A percentile compares a stretch with the other conserved stretches of the same genome.
These are phyloP conservation scores for Alauda arvensis DNA, from an alignment of 2,797 vertebrate genomes.

Conservation along the genomic window DNA sequence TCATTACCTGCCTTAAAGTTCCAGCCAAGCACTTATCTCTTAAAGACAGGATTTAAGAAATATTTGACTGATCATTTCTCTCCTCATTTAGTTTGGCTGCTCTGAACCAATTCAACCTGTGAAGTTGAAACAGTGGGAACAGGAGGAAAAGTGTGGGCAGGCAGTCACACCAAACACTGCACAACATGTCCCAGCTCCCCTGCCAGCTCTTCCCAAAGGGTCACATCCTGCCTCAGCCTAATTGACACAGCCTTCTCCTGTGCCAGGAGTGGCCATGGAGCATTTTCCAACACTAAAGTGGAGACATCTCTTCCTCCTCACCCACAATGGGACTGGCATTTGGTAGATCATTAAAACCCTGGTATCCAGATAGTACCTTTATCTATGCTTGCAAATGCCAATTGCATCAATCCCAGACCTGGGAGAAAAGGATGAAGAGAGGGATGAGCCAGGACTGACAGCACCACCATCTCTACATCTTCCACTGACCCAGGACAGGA, in stretches of 20 bases:
- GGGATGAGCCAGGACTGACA: background rate
- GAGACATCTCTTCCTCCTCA: background rate
- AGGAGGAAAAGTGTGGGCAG: slow-evolving; percentile 22
- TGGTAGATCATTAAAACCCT: background rate
- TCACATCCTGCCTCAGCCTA: background rate
- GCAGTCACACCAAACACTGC: background rate
- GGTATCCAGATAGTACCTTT: background rate
- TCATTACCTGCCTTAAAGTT: slow-evolving; percentile 58
- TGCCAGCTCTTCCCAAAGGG: background rate
- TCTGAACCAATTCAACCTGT: slow-evolving; percentile 65
- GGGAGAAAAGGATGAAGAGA: background rate
- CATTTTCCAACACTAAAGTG: background rate
- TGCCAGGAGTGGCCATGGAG: background rate
- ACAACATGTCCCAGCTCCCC: background rate
- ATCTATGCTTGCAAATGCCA: background rate
- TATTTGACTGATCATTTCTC: slow-evolving; percentile 71
- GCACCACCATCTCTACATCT: background rate
- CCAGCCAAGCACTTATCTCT: slow-evolving; percentile 64
- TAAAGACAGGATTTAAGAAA: slow-evolving; percentile 65
- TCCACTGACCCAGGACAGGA: background rate
- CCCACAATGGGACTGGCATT: background rate
- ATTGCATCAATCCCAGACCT: background rate
- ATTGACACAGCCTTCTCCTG: background rate
- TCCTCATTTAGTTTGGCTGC: slow-evolving; percentile 69
- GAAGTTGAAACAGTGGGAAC: slow-evolving; percentile 54